Base-by-base conservation (phyloP, 2,113 vertebrate genomes). In the Orientallactaga bullata region DNA sequence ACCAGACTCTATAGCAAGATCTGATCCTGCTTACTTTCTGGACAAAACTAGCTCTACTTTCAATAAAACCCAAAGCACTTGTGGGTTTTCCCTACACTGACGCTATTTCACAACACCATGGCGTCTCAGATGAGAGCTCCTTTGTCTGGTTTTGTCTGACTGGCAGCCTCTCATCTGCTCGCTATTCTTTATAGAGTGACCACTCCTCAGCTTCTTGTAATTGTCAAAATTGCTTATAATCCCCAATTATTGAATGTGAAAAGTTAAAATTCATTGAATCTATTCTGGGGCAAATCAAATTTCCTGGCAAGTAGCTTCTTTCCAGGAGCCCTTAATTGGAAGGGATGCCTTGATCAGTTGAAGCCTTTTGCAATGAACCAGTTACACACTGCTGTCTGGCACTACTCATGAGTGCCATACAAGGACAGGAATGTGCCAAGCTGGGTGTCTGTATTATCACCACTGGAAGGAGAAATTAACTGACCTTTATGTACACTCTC, bases 141-240 rank as follows among this genome's bases (percentile, higher is more conserved):
- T 85, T 74, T 7, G 42, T 63, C 82, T 88, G 72, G 63, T 91
- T 55, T 93, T 74, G n/a, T 96, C 76, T 84, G 21, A 72, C 92
- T 87, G 90, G 35, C 77, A 76, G 78, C 91, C 72, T 80, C 61
- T 26, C 32, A 35, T 74, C n/a, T 91, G 16, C 47, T 24, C 16
- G 15, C 3, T 51, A 88, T 97, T 93, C 69, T 94, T 92, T 42
- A 68, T 68, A 88, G 82, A 85, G 24, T 94, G 78, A 51, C 84
- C 35, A 92, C 61, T 35, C 21, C 51, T 93, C 21, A 90, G 47
- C 26, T 51, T 72, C 74, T 65, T 76, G 35, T 81, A 68, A 17
- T 95, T 85, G 20, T 81, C 79, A 85, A 87, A 88, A 90, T 76
- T 76, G 66, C n/a, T 93, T 85, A 69, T 24, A 85, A 90, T 77